These are phyloP conservation scores for Apodemus sylvaticus DNA, from an alignment of 2,113 vertebrate species.

Conservation along the genomic window DNA sequence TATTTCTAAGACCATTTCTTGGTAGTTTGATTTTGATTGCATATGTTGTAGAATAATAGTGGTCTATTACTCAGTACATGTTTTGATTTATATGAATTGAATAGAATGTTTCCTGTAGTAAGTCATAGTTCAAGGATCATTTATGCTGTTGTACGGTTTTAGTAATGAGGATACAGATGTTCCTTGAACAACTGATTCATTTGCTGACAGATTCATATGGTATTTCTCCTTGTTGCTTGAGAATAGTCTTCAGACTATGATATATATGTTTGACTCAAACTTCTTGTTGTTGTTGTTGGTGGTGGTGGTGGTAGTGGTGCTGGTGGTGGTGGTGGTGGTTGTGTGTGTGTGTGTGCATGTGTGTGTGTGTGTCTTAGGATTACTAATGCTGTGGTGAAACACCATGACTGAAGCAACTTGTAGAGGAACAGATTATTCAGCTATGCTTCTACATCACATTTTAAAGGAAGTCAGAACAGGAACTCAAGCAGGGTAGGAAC, in stretches of 20 bases:
- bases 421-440: background rate
- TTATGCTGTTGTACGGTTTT: constrained; percentile 2
- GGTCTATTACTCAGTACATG: background rate
- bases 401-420: background rate
- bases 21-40: background rate
- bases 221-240: constrained; percentile 27
- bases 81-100: constrained; percentile 44
- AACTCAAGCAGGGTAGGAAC: background rate
- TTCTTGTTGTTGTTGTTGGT: constrained; percentile 35
- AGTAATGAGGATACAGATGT: constrained; percentile 55
- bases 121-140: background rate
- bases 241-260: constrained; percentile 8
- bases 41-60: background rate
- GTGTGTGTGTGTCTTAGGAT: background rate
- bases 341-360: background rate
- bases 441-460: background rate
- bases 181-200: constrained; percentile 4
- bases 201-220: constrained; percentile 5
- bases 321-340: no score
- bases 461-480: background rate
- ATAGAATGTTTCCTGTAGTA: background rate
- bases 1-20: background rate
- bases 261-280: constrained; percentile 8
- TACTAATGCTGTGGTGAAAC: background rate
- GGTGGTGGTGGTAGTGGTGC: background rate